Percentiles rank a stretch among this genome's conserved stretches.
Evolutionary conservation across 2,113 vertebrate genomes (phyloP).

Genomic region (Elephantulus edwardii): DNA sequence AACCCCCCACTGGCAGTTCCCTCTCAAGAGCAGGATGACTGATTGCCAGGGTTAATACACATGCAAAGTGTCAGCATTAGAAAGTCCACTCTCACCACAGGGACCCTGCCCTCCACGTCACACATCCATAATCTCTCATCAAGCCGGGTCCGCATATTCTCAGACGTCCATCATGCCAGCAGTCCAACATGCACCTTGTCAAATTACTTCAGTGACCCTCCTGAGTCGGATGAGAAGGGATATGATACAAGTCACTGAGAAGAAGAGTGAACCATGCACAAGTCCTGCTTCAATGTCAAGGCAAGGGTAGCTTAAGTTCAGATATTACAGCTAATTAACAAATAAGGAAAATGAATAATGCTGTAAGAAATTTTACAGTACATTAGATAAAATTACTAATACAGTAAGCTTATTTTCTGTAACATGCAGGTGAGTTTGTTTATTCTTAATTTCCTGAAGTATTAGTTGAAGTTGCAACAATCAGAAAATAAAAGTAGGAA

Average conservation of each 20-base stretch:
- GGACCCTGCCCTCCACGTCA: slow-evolving; percentile 26
- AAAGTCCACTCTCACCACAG: slow-evolving; percentile 51
- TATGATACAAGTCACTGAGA: slow-evolving; percentile 67
- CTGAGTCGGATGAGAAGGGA: slow-evolving; percentile 71
- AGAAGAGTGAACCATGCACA: slow-evolving; percentile 64
- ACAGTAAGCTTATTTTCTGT: background rate
- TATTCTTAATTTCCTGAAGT: background rate
- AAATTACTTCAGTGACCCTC: slow-evolving; percentile 64
- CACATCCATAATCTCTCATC: slow-evolving; percentile 69
- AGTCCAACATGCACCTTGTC: slow-evolving; percentile 65
- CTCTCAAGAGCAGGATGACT: slow-evolving; percentile 36
- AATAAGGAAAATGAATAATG: background rate
- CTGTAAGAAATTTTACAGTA: slow-evolving; percentile 13
- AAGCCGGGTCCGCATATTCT: slow-evolving; percentile 50
- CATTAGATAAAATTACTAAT: background rate
- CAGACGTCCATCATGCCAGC: slow-evolving; percentile 58
- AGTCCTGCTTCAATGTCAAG: slow-evolving; percentile 60
- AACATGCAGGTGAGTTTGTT: background rate
- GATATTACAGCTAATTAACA: slow-evolving; percentile 14
- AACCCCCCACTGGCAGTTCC: no score
- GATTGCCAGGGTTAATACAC: slow-evolving; percentile 27
- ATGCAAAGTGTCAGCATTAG: slow-evolving; percentile 3
- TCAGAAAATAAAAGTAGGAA: no score
- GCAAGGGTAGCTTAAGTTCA: slow-evolving; percentile 35
- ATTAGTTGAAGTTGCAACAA: background rate